Base-by-base conservation (phyloP, 2,888 invertebrate species). In the Orgyia antiqua region DNA sequence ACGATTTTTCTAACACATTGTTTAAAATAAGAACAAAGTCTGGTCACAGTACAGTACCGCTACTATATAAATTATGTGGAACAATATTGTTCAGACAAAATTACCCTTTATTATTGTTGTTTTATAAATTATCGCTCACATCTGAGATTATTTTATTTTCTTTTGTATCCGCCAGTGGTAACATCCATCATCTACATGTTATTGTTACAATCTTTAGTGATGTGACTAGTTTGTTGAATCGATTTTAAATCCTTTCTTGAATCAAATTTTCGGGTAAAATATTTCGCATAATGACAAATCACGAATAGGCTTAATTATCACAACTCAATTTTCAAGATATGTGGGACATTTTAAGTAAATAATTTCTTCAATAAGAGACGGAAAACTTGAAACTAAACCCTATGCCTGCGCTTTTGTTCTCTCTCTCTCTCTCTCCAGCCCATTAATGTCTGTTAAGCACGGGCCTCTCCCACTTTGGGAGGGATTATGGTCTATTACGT, bases 41-140 rank as follows among this genome's bases (percentile, higher is more conserved):
- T 34, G 3, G 8, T 10, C 33, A 33, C 44, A 35, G 43, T 38
- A 41, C 46, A 46, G 40, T 41, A 42, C 38, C 47, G 51, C 51
- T 51, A 64, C 61, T 65, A 63, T 59, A 72, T 75, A 69, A 71
- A 63, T 63, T 57, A 60, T 27, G 19, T 19, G 49, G 66, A 54
- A 75, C 73, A 75, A 68, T 72, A 61, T 69, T 58, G 54, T 62
- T 54, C 57, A 40, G 49, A 60, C 57, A 51, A 66, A 68, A 73
- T 72, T 68, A 68, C 62, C 59, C 62, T 64, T 71, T 73, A 70
- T 75, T 74, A 71, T 75, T 67, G 57, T 72, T 72, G 71, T 27
- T 75, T 72, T 71, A 76, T 78, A 75, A 80, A 78, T 79, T 78
- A 82, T 79, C 69, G 70, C 59, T 66, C 65, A 64, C 73, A 67